phyloP scores from a whole-genome alignment of 1,140 invertebrate genomes.

The Streblospio benedicti region DNA sequence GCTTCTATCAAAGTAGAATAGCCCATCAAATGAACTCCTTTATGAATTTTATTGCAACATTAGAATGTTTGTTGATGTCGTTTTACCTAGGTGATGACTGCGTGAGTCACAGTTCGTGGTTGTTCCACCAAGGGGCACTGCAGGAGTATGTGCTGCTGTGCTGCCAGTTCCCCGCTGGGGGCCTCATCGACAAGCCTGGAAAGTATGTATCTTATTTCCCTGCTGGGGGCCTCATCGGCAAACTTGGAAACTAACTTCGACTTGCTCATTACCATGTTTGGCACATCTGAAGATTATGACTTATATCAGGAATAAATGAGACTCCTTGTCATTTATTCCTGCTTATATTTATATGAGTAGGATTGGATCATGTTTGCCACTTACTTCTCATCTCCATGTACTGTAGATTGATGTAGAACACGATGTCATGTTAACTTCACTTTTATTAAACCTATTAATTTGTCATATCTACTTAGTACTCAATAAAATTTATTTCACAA shows the following conservation, averaged over 20 bases:
- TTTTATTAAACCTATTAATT: no score
- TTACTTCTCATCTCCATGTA: background rate
- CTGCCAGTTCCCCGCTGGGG: conserved; percentile 81
- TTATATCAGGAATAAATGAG: background rate
- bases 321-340: background rate
- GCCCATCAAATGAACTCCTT: no score
- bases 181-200: conserved; percentile 89
- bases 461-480: no score
- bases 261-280: background rate
- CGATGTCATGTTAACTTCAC: no score
- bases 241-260: background rate
- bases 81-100: conserved; percentile 31
- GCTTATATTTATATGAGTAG: background rate
- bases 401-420: no score
- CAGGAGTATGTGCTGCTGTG: conserved; percentile 92
- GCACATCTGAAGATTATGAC: background rate
- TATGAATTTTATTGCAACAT: no score
- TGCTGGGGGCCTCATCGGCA: background rate
- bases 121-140: conserved; percentile 56
- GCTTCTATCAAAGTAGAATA: no score
- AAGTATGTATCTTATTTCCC: conserved; percentile 56
- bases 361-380: background rate
- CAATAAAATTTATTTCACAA: no score
- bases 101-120: conserved; percentile 36
- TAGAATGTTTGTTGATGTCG: no score